These are phyloP conservation scores for Acleris sparsana DNA, from an alignment of 2,888 invertebrate species.

Conservation along the genomic window DNA sequence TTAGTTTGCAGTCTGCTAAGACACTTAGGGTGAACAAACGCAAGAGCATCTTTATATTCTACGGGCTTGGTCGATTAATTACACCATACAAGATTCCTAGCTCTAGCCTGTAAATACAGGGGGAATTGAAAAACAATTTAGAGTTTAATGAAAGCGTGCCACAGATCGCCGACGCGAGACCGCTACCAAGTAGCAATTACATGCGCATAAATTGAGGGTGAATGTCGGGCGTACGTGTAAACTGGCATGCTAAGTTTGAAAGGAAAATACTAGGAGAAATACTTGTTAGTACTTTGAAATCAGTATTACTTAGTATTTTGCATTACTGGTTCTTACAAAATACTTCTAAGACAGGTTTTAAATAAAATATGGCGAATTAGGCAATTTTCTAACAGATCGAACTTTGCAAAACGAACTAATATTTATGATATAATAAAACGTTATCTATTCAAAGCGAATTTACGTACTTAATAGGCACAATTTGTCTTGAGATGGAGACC, in stretches of 20 bases:
- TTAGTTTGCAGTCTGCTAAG: too few relatives aligned
- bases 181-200: conserved; percentile 50
- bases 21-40: background rate
- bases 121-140: conserved; percentile 36
- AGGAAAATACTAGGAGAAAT: conserved; percentile 4
- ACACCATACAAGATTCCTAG: conserved; percentile 13
- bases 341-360: too few relatives aligned
- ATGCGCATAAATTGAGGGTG: conserved; percentile 46
- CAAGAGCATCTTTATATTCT: conserved; percentile 11
- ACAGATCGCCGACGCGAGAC: conserved; percentile 47
- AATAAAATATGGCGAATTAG: too few relatives aligned
- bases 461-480: too few relatives aligned
- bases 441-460: too few relatives aligned
- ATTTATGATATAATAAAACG: too few relatives aligned
- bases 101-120: conserved; percentile 9
- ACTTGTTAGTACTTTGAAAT: background rate
- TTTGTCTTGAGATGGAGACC: too few relatives aligned
- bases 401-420: too few relatives aligned
- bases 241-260: conserved; percentile 12
- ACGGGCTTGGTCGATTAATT: conserved; percentile 13
- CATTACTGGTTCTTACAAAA: too few relatives aligned
- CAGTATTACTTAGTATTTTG: background rate
- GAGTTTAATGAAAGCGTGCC: conserved; percentile 54
- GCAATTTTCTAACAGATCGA: too few relatives aligned
- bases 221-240: conserved; percentile 33